A percentile compares a stretch with the other conserved stretches of the same genome.
Conservation (phyloP, 2,888 invertebrate genomes). For the Eupithecia dodoneata region DNA sequence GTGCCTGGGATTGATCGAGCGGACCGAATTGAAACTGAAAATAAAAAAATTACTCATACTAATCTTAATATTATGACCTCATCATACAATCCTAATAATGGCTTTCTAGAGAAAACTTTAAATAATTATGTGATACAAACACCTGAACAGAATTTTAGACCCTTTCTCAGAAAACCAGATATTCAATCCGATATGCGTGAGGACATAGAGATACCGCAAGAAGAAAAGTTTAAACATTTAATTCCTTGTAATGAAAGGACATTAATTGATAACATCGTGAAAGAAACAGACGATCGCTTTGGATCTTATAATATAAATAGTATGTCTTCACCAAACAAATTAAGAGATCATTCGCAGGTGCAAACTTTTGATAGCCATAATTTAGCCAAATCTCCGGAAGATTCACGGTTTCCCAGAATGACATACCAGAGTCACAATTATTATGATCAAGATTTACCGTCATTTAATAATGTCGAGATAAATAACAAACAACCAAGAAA, state of each 20-base stretch:
- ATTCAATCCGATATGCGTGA: not conserved
- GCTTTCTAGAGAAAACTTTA: not conserved
- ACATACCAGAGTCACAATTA: conserved; percentile 64
- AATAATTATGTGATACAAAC: not conserved
- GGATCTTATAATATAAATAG: not conserved
- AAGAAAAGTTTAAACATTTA: not conserved
- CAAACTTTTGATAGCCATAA: conserved; percentile 7
- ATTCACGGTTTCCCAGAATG: conserved; percentile 11
- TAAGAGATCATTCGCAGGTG: not conserved
- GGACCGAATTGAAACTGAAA: not conserved
- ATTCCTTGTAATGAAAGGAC: not conserved
- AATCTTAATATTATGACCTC: not conserved
- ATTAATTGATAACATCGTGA: not conserved
- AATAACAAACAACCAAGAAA: conserved; percentile 35
- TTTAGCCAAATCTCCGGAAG: conserved; percentile 1
- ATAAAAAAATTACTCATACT: not conserved
- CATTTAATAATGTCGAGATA: conserved; percentile 14
- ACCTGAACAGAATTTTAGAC: conserved; percentile 1
- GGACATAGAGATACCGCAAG: not conserved
- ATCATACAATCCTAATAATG: not conserved
- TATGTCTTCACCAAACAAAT: not conserved
- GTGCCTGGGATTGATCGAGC: not conserved
- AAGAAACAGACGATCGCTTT: conserved; percentile 6
- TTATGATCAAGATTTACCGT: conserved; percentile 29
- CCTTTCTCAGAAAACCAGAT: not conserved